phyloP scores from a whole-genome alignment of 1,140 invertebrate species.

The Hycleus phaleratus region DNA sequence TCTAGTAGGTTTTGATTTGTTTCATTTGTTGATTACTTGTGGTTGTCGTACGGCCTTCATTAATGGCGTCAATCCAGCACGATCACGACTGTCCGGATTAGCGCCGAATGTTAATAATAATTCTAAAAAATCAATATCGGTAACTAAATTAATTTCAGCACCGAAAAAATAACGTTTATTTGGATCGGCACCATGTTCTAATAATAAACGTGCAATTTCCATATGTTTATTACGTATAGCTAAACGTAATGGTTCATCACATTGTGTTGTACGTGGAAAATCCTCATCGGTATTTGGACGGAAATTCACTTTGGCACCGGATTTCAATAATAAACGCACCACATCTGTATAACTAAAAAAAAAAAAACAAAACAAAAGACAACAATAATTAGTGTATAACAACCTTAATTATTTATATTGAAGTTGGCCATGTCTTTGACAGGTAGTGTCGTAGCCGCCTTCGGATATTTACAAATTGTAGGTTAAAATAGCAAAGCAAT shows the following conservation, averaged over 20 bases:
- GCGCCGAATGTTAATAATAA: conserved; percentile 77
- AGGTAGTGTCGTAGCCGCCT: too few species aligned
- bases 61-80: conserved; percentile 74
- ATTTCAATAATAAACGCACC: conserved; percentile 65
- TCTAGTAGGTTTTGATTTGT: too few species aligned
- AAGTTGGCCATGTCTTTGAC: too few species aligned
- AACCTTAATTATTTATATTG: too few species aligned
- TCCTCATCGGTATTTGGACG: conserved; percentile 58
- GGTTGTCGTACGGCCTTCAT: conserved; percentile 79
- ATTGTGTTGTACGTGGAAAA: conserved; percentile 62
- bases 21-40: conserved; percentile 52
- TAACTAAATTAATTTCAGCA: conserved; percentile 80
- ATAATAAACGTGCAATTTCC: conserved; percentile 58
- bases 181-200: conserved; percentile 65
- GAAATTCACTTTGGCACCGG: conserved; percentile 75
- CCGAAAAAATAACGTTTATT: conserved; percentile 84
- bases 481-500: too few species aligned
- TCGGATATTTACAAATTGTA: too few species aligned
- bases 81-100: conserved; percentile 74
- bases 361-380: neutral
- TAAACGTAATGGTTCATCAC: conserved; percentile 72
- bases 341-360: conserved; percentile 55
- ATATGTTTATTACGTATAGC: conserved; percentile 82
- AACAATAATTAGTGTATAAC: too few species aligned
- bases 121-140: conserved; percentile 73